Percentiles rank a stretch among this genome's conserved stretches.
Evolutionary conservation across 2,797 vertebrate genomes (phyloP).

Genomic region (Cossypha niveicapilla): DNA sequence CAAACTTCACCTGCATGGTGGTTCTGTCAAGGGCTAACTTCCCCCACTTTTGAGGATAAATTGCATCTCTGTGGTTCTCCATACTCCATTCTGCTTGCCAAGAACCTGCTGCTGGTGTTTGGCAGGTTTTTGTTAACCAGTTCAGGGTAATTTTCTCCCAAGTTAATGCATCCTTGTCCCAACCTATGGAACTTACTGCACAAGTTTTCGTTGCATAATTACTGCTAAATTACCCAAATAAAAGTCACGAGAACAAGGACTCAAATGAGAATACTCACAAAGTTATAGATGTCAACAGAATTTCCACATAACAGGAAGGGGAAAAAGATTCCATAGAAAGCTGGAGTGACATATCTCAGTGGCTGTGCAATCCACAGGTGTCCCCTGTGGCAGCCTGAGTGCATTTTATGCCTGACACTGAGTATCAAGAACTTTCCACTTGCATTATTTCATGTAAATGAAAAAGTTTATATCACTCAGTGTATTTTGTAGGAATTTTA

Average conservation of each 20-base stretch:
- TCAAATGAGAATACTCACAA: background rate
- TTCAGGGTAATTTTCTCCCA: background rate
- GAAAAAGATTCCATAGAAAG: background rate
- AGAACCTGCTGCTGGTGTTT: background rate
- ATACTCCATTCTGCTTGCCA: background rate
- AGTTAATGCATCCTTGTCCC: background rate
- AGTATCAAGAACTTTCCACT: background rate
- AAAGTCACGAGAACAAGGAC: background rate
- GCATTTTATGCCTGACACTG: background rate
- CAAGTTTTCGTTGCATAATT: background rate
- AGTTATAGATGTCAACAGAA: background rate
- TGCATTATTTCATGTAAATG: background rate
- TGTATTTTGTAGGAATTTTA: background rate
- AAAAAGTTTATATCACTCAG: background rate
- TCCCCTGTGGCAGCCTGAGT: background rate
- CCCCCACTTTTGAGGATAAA: background rate
- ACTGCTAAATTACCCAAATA: background rate
- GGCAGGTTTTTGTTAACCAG: background rate
- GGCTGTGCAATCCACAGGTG: background rate
- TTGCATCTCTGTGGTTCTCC: background rate
- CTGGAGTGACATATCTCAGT: background rate
- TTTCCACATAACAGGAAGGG: background rate
- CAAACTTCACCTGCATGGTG: background rate
- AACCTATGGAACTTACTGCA: background rate
- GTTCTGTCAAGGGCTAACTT: rapidly evolving